Base-by-base conservation (phyloP, 2,888 invertebrate genomes). In the Philhelius pedissequus region DNA sequence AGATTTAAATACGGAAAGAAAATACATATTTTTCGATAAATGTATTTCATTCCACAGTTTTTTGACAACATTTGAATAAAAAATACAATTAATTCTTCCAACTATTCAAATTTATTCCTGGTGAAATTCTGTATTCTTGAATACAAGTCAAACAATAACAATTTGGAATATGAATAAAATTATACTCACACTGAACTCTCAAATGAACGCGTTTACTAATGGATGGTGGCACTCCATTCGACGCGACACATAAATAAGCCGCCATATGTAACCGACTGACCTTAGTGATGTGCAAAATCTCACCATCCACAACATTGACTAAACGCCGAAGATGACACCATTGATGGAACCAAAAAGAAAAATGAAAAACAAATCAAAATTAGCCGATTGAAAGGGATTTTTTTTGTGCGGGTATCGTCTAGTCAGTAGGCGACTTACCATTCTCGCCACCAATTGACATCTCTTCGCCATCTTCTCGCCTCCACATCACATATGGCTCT, bases 221-320 rank as follows among this genome's bases (percentile, higher is more conserved):
- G 60, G 97, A 96, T 9, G 97, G 97, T 30, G 97, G 97, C 32
- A 98, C 97, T 75, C 97, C 97, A 90, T 98, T 98, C 76, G 96
- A 96, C 13, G 98, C 98, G 87, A 97, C 97, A 92, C 97, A 97
- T 84, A 97, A 93, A 92, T 97, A 98, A 35, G 97, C 96, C 25
- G 97, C 97, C 97, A 97, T 97, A 91, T 97, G 97, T 84, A 97
- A 94, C 56, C 97, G 94, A 88, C 97, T 97, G 87, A 97, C 97
- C 93, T 97, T 97, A 76, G 95, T 95, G 88, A 97, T 95, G 88
- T 96, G 95, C 89, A 97, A 92, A 70, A 96, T 93, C 90, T 97
- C 97, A 3, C 97, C 97, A 89, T 97, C 96, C 78, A 97, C 96
- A 69, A 96, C 96, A 91, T 95, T 96, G 86, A 97, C 97, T 97